Percentiles rank a stretch among this genome's conserved stretches.
Conservation (phyloP, 2,888 invertebrate species). For the Microplitis deprimator region DNA sequence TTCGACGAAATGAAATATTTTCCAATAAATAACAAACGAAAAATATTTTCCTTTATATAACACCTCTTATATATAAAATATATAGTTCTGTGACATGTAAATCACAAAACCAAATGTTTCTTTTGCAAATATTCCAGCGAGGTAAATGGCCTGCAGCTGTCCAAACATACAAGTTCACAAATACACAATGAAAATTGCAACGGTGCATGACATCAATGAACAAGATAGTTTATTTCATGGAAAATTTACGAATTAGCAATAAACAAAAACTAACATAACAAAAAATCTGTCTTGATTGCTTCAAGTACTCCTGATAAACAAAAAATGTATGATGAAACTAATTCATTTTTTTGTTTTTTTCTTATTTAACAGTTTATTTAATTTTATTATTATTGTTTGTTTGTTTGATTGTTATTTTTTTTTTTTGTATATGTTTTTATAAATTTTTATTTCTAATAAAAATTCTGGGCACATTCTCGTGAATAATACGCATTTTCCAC, state of each 20-base stretch:
- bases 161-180: slow-evolving; percentile 7
- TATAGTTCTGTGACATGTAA: background rate
- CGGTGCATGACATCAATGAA: background rate
- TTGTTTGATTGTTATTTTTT: background rate
- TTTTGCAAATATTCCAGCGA: slow-evolving; percentile 19
- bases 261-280: background rate
- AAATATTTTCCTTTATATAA: background rate
- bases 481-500: slow-evolving; percentile 22
- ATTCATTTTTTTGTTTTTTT: background rate
- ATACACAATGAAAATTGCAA: background rate
- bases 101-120: slow-evolving; percentile 3
- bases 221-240: background rate
- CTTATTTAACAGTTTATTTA: background rate
- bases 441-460: slow-evolving; percentile 11
- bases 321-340: no score
- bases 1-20: background rate
- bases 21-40: background rate
- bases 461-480: slow-evolving; percentile 6
- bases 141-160: slow-evolving; percentile 21
- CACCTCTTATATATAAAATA: background rate
- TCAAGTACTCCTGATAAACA: no score
- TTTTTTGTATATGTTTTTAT: background rate
- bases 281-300: background rate
- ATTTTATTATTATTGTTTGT: background rate
- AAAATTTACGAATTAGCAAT: background rate